phyloP scores from a whole-genome alignment of 2,113 vertebrate species.

The Manacus vitellinus region DNA sequence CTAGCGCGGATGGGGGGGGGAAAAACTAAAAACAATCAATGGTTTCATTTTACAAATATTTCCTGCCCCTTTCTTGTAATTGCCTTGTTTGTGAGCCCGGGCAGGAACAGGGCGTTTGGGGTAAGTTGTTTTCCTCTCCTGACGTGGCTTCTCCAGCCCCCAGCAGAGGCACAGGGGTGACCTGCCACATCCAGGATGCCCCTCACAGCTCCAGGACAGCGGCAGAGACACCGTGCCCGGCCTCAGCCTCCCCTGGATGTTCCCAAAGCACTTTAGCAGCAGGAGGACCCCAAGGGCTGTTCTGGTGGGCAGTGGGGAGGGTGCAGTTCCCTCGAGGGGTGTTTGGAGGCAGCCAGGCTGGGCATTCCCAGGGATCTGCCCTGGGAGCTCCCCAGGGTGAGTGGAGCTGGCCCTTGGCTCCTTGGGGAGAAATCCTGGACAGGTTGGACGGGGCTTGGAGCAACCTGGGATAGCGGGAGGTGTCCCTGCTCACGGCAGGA shows the following conservation, averaged over 20 bases:
- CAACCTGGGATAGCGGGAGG: not conserved
- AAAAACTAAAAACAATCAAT: not conserved
- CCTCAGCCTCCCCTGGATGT: rapidly evolving
- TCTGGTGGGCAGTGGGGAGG: not conserved
- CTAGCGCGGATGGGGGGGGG: not conserved
- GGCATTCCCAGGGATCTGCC: not conserved
- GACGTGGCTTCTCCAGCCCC: not conserved
- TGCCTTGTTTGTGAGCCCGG: not conserved
- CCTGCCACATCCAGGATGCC: not conserved
- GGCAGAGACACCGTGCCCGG: rapidly evolving
- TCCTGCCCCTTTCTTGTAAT: not conserved
- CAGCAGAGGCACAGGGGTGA: not conserved
- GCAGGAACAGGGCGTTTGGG: not conserved
- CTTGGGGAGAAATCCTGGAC: not conserved
- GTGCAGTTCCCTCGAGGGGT: rapidly evolving
- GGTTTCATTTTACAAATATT: slow-evolving; percentile 28
- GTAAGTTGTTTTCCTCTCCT: not conserved
- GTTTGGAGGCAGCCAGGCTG: not conserved
- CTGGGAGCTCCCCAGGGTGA: rapidly evolving
- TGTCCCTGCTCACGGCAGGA: not conserved
- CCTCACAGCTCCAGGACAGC: rapidly evolving
- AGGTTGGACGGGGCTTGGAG: not conserved
- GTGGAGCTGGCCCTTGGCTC: not conserved
- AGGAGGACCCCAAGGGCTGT: not conserved
- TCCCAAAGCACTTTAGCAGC: not conserved